phyloP scores from a whole-genome alignment of 2,797 vertebrate genomes.

The Tadarida brasiliensis region DNA sequence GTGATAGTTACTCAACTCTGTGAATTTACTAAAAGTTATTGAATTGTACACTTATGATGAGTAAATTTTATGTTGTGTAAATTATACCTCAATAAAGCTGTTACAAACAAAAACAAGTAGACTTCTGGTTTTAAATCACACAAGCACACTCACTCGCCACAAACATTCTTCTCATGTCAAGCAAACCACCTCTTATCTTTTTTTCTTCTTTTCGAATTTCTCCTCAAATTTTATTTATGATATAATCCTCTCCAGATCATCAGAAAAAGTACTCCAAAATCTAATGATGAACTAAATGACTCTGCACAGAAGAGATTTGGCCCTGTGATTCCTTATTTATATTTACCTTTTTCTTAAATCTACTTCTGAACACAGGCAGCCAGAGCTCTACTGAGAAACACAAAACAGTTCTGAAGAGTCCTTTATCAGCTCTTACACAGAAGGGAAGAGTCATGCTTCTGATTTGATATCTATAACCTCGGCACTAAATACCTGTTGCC shows the following conservation, averaged over 20 bases:
- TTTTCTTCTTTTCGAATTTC: not conserved
- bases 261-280: not conserved
- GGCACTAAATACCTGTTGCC: not conserved
- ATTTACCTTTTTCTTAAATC: conserved; percentile 45
- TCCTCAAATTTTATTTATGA: conserved; percentile 40
- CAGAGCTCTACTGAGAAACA: conserved; percentile 10
- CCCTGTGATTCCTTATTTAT: conserved; percentile 6
- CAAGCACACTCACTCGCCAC: not conserved
- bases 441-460: conserved; percentile 26
- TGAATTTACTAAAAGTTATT: conserved; percentile 45
- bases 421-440: conserved; percentile 36
- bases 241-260: conserved; percentile 28
- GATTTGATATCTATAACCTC: not conserved
- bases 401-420: conserved; percentile 18
- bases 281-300: conserved; percentile 19
- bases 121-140: not conserved
- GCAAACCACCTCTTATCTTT: not conserved
- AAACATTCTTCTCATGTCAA: not conserved
- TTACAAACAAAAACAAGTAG: conserved; percentile 25
- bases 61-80: not conserved
- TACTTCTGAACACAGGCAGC: not conserved
- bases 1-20: not conserved
- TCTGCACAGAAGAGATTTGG: not conserved
- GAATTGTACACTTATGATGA: not conserved
- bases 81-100: not conserved